Evolutionary conservation across 2,888 invertebrate genomes (phyloP).

Genomic region (Chrysina gloriosa): DNA sequence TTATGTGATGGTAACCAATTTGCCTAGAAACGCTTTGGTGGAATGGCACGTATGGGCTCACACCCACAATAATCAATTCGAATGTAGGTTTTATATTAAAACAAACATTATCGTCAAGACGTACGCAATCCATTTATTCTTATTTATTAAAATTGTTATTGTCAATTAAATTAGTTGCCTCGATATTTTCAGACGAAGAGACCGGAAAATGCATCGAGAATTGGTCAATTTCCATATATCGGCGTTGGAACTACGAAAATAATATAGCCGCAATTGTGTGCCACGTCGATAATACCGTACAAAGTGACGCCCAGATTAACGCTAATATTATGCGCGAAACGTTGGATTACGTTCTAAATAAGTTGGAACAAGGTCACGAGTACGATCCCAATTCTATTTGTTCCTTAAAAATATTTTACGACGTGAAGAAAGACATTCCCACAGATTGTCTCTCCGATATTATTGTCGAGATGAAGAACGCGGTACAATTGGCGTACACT

Average conservation of each 20-base stretch:
- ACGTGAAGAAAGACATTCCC: conserved; percentile 71
- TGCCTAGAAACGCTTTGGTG: conserved; percentile 84
- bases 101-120: too few species aligned
- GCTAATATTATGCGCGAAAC: conserved; percentile 68
- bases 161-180: too few species aligned
- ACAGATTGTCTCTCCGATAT: conserved; percentile 63
- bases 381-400: conserved; percentile 72
- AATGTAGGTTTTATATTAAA: too few species aligned
- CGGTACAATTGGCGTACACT: conserved; percentile 74
- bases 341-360: conserved; percentile 66
- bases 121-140: too few species aligned
- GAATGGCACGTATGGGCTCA: conserved; percentile 97
- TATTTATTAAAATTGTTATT: too few species aligned
- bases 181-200: conserved; percentile 81
- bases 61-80: conserved; percentile 86
- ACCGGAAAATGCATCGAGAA: conserved; percentile 85
- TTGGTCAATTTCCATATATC: conserved; percentile 84
- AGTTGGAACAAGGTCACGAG: conserved; percentile 69
- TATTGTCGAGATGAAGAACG: conserved; percentile 67
- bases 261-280: conserved; percentile 88
- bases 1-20: conserved; percentile 83
- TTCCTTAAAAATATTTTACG: conserved; percentile 82
- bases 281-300: conserved; percentile 71
- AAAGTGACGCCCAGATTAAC: conserved; percentile 64
- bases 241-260: conserved; percentile 91